phyloP scores from a whole-genome alignment of 2,888 invertebrate species.

The Lamproptera curius region DNA sequence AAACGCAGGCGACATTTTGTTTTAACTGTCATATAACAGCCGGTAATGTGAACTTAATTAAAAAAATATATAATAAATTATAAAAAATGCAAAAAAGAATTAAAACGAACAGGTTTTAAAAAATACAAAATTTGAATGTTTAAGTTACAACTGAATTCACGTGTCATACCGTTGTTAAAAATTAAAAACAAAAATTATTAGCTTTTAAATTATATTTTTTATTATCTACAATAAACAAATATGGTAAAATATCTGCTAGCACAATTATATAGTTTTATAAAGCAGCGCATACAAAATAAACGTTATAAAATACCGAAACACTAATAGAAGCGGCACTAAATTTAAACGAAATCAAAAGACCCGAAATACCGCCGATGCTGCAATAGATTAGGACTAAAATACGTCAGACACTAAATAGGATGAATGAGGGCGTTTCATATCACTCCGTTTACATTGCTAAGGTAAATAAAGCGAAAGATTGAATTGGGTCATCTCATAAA shows the following conservation, averaged over 20 bases:
- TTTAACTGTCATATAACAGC: too few relatives aligned
- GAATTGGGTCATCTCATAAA: conserved; percentile 34
- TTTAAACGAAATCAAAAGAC: neutral
- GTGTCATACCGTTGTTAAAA: neutral
- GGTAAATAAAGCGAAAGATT: conserved; percentile 36
- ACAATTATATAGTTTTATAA: neutral
- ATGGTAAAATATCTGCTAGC: neutral
- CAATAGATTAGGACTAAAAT: conserved; percentile 7
- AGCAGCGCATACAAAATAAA: neutral
- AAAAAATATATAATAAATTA: neutral
- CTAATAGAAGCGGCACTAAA: neutral
- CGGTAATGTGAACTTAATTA: neutral
- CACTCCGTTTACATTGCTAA: conserved; percentile 34
- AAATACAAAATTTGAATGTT: neutral
- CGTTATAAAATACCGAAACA: neutral
- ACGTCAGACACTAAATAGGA: conserved; percentile 17
- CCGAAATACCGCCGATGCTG: neutral
- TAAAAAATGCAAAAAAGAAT: neutral
- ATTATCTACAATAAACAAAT: neutral
- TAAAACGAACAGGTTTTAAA: neutral
- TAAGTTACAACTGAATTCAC: neutral
- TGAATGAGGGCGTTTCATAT: conserved; percentile 26
- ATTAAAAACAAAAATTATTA: too few relatives aligned
- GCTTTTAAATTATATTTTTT: neutral
- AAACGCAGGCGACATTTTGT: too few relatives aligned